Evolutionary conservation across 2,888 invertebrate genomes (phyloP).

Genomic region (Drosophila colorata): DNA sequence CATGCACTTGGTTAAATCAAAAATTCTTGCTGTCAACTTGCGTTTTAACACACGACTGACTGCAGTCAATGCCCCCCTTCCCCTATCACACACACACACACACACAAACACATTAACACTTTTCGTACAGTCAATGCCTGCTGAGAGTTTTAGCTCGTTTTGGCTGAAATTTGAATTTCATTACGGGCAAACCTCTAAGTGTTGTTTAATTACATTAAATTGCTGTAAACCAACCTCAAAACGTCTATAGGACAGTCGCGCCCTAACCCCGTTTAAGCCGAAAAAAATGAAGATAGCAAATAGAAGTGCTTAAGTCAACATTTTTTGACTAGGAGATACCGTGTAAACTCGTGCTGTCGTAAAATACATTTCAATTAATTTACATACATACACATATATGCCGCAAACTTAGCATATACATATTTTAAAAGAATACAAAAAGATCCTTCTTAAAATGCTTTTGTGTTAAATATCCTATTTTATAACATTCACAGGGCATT

Average conservation of each 20-base stretch:
- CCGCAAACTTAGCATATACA: too few species aligned
- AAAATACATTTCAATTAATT: too few species aligned
- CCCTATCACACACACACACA: neutral
- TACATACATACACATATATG: too few species aligned
- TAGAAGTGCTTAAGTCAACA: neutral
- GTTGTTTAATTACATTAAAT: constrained; percentile 70
- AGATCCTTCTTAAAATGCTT: too few species aligned
- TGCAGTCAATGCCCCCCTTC: constrained; percentile 54
- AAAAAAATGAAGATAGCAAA: neutral
- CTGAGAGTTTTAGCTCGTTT: constrained; percentile 26
- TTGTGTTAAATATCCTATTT: too few species aligned
- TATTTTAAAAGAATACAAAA: too few species aligned
- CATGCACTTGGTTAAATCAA: constrained; percentile 80
- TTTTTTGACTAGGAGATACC: neutral
- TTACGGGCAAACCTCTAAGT: constrained; percentile 56
- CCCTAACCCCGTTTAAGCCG: constrained; percentile 63
- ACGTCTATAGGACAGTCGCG: constrained; percentile 27
- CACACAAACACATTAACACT: neutral
- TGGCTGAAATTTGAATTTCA: constrained; percentile 68
- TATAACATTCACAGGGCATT: too few species aligned
- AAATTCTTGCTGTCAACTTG: constrained; percentile 73
- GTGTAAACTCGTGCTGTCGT: neutral
- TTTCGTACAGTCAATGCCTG: constrained; percentile 12
- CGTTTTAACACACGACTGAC: constrained; percentile 68
- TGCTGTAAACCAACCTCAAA: constrained; percentile 40